phyloP scores from a whole-genome alignment of 2,888 invertebrate genomes.

The Euphydryas editha region DNA sequence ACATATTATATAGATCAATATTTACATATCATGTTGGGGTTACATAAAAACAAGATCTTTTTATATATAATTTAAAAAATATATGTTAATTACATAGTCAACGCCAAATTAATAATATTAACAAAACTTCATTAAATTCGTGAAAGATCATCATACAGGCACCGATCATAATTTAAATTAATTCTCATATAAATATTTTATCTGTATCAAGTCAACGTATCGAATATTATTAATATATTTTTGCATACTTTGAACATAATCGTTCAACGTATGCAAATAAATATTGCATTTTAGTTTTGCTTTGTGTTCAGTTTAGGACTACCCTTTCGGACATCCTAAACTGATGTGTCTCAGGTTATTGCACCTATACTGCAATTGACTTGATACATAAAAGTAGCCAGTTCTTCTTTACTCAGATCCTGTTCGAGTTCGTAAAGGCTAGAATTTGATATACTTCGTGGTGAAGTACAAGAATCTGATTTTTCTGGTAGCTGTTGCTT shows the following conservation, averaged over 20 bases:
- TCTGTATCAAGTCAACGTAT: too few relatives aligned
- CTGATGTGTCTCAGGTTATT: constrained; percentile 72
- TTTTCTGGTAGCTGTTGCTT: constrained; percentile 63
- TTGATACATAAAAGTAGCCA: constrained; percentile 88
- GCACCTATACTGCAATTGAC: constrained; percentile 81
- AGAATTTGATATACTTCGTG: constrained; percentile 88
- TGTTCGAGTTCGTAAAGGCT: constrained; percentile 89
- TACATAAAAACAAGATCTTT: neutral
- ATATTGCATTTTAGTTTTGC: neutral
- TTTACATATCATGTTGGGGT: neutral
- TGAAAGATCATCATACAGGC: neutral
- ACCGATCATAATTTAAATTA: neutral
- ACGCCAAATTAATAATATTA: neutral
- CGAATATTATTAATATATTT: too few relatives aligned
- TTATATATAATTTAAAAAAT: neutral
- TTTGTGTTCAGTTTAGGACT: constrained; percentile 28
- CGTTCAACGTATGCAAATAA: neutral
- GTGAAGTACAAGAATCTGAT: constrained; percentile 75
- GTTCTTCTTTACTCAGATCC: constrained; percentile 86
- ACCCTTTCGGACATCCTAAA: constrained; percentile 47
- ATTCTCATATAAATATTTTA: neutral
- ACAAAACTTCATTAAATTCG: neutral
- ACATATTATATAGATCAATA: neutral
- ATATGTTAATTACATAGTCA: neutral
- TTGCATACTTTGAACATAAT: too few relatives aligned